Evolutionary conservation across 2,888 invertebrate species (phyloP).

Genomic region (Charanyca ferruginea): DNA sequence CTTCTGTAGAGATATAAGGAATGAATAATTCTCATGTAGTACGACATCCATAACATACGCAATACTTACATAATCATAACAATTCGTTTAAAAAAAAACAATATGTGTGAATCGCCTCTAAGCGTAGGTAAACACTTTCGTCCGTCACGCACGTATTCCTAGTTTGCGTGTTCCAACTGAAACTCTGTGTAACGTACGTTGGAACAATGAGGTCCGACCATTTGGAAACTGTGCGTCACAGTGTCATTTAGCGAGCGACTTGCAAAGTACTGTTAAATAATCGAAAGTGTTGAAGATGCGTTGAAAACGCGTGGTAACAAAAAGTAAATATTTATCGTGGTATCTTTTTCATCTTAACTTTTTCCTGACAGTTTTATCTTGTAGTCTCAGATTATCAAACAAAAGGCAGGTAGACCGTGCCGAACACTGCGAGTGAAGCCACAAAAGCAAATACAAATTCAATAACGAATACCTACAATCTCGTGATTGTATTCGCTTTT

Average conservation of each 20-base stretch:
- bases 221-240: constrained; percentile 18
- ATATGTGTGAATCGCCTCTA: constrained; percentile 46
- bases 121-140: constrained; percentile 55
- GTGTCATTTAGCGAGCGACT: constrained; percentile 23
- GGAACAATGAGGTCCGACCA: not conserved
- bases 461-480: no score
- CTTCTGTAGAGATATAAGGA: no score
- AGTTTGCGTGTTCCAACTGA: constrained; percentile 31
- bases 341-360: constrained; percentile 23
- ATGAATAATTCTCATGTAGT: no score
- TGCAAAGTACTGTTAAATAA: constrained; percentile 29
- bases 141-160: constrained; percentile 49
- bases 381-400: not conserved
- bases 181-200: constrained; percentile 11
- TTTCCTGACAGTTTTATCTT: constrained; percentile 8
- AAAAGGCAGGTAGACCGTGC: no score
- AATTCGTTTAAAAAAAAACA: not conserved
- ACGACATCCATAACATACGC: no score
- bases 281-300: constrained; percentile 52
- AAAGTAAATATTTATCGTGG: constrained; percentile 46
- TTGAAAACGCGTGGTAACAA: constrained; percentile 45
- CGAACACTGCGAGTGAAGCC: no score
- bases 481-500: no score
- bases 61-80: no score
- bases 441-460: no score